phyloP scores from a whole-genome alignment of 2,113 vertebrate species.

The Laterallus jamaicensis region DNA sequence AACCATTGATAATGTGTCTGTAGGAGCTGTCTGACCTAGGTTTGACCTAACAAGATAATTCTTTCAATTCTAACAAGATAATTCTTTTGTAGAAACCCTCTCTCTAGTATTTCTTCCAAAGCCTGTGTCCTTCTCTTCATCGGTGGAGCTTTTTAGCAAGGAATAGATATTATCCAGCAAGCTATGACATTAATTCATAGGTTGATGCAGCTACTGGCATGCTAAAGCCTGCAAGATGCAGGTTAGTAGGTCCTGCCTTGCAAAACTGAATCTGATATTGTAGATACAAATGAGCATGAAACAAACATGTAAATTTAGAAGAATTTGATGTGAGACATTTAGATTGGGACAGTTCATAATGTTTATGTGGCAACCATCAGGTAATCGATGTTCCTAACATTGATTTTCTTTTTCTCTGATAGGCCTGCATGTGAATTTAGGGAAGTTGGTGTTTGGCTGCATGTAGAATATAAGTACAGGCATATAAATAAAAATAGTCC shows the following conservation, averaged over 20 bases:
- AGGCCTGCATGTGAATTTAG: not conserved
- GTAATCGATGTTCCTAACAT: not conserved
- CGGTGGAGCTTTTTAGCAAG: not conserved
- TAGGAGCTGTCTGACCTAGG: not conserved
- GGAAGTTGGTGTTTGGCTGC: not conserved
- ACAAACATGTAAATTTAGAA: not conserved
- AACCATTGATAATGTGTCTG: not conserved
- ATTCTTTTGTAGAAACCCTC: not conserved
- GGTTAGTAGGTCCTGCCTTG: not conserved
- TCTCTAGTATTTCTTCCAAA: not conserved
- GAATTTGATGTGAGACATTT: not conserved
- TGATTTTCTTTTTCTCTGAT: not conserved
- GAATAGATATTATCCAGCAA: not conserved
- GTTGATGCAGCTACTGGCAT: not conserved
- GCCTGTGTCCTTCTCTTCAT: not conserved
- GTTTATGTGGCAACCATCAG: not conserved
- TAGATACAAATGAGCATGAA: not conserved
- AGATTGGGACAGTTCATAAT: not conserved
- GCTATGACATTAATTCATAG: not conserved
- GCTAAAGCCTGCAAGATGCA: not conserved
- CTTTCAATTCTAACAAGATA: not conserved
- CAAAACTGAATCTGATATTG: not conserved
- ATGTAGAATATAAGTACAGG: accelerated
- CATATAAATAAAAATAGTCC: not conserved
- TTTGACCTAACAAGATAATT: not conserved